Evolutionary conservation across 2,113 vertebrate genomes (phyloP), one percentile per base, ranked within the genome.

Genomic region (Spilogale gracilis): DNA sequence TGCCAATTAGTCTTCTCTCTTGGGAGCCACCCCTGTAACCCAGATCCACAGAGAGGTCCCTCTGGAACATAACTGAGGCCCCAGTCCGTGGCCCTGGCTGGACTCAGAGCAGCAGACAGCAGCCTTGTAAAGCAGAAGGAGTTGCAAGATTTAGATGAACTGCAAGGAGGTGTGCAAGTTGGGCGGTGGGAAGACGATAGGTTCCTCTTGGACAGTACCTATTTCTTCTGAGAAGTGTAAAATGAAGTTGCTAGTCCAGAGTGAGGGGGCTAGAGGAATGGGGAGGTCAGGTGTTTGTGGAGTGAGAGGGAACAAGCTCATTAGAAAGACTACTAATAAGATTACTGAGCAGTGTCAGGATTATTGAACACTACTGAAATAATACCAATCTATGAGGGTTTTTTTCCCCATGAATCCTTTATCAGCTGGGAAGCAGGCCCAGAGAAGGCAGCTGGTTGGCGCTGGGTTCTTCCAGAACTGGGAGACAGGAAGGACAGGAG

Each of bases 281-380:
- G 52, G 38, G 69, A 92, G 56, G 38, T 78, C 78, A 92, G 48
- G 27, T 45, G 65, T 58, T 60, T 43, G n/a, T 80, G 54, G 69
- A 85, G 27, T 2, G 0, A 58, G 74, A 38, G 71, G 56, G 7
- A 18, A 1, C 63, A 82, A 95, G 56, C 76, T 69, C 78, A 95
- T 81, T 85, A 84, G 83, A 67, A 48, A 85, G 45, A 69, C 71
- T 18, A 17, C 81, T 60, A 95, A 17, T 81, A 74, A 67, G 83
- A 86, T 92, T 76, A 76, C 52, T 13, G 27, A 38, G 63, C 45
- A 76, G n/a, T 8, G 0, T 21, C 52, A 67, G 89, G 88, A 84
- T 74, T 52, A 58, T n/a, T 96, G 56, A 65, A 79, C 50, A 50
- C 80, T 25, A 86, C 48, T 86, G 73, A 97, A 88, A 67, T 88